These are phyloP conservation scores for Poecilia velifera DNA, from an alignment of 2,797 vertebrate genomes.

Conservation along the genomic window DNA sequence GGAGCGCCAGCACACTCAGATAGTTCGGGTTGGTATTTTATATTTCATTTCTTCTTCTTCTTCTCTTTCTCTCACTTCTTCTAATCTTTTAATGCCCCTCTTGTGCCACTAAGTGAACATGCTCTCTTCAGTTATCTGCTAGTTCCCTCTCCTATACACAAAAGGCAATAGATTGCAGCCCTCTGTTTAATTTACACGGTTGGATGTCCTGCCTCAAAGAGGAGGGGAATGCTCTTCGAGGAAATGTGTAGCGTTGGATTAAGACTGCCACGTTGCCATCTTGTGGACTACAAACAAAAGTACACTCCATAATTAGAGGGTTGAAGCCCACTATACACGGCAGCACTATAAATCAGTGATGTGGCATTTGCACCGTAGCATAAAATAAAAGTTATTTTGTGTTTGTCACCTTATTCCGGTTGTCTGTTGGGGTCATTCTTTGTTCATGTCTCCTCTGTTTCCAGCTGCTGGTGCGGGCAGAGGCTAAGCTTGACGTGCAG, in stretches of 20 bases:
- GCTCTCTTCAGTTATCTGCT: constrained; percentile 46
- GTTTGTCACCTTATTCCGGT: constrained; percentile 9
- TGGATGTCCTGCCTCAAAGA: constrained; percentile 59
- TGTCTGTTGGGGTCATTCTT: constrained; percentile 16
- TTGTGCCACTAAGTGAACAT: constrained; percentile 33
- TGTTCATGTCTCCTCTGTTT: constrained; percentile 15
- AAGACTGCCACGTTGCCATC: constrained; percentile 79
- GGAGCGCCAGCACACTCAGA: constrained; percentile 97
- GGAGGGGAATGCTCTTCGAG: constrained; percentile 52
- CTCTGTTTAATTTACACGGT: constrained; percentile 57
- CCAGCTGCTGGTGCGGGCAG: constrained; percentile 96
- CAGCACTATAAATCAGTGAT: constrained; percentile 42
- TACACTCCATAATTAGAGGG: constrained; percentile 56
- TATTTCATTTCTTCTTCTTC: constrained; percentile 1
- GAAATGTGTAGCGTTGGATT: constrained; percentile 50
- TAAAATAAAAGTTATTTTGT: constrained; percentile 41
- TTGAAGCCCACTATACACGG: constrained; percentile 20
- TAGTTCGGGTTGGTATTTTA: constrained; percentile 90
- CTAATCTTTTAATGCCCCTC: neutral
- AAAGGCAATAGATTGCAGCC: constrained; percentile 33
- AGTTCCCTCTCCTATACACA: constrained; percentile 29
- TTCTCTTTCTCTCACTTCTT: constrained; percentile 19
- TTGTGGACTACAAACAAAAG: constrained; percentile 76
- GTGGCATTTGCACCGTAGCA: constrained; percentile 50
- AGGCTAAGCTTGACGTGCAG: constrained; percentile 97